Evolutionary conservation across 2,113 vertebrate genomes (phyloP), one percentile per base, ranked within the genome.

Genomic region (Muscicapa adusta): DNA sequence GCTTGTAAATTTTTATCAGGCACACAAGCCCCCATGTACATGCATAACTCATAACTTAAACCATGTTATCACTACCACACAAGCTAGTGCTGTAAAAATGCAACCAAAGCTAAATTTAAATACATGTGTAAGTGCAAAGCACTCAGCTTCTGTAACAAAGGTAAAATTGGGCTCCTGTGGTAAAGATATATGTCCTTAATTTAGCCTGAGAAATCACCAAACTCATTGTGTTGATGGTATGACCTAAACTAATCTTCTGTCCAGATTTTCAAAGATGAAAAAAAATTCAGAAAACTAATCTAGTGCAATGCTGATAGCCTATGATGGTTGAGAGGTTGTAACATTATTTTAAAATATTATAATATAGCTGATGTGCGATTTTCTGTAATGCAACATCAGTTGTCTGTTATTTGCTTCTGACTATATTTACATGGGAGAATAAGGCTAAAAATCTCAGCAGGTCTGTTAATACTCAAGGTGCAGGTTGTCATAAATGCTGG

Each of bases 301-400:
- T 71, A 94, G 68, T 79, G 82, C 68, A 57, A 80, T 77, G 40
- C 57, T 96, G 91, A 93, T 95, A 70, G 85, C 10, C 4, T 80
- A 15, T 90, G 94, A 95, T 94, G 72, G 72, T 31, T 93, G 88
- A 95, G 85, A 80, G 85, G 68, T 18, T 40, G 88, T 67, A 85
- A 93, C 68, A 71, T 94, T 95, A 95, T 83, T 95, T 91, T 71
- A 90, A 95, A 96, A 92, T 94, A 95, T 92, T 95, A 70, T 88
- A 79, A 92, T 85, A 51, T 29, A 88, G 78, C 94, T 96, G 94
- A 91, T 79, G 78, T 85, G 63, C 1, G 58, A 79, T 93, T 96
- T 96, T 82, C 87, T 80, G 63, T 93, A 95, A 79, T 83, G 85
- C 56, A 74, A 25, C 71, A 91, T 95, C 89, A 88, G 78, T 95